These are phyloP conservation scores for Stramonita haemastoma DNA, from an alignment of 2,888 invertebrate species.

Conservation along the genomic window DNA sequence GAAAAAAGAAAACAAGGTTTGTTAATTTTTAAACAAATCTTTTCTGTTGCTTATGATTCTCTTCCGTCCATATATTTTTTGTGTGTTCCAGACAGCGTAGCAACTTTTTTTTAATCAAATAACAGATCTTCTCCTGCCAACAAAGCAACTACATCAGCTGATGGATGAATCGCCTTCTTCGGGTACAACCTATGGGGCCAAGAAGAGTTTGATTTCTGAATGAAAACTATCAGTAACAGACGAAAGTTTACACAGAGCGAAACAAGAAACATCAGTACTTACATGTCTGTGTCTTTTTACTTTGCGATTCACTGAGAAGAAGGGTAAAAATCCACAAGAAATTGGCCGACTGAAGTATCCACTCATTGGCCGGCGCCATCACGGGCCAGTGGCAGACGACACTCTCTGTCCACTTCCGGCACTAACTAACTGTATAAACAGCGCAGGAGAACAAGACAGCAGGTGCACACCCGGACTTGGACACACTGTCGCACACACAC, in stretches of 20 bases:
- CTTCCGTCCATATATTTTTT: too few species aligned
- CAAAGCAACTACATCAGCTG: too few species aligned
- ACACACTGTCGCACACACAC: too few species aligned
- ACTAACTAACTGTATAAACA: constrained; percentile 53
- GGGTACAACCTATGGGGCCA: too few species aligned
- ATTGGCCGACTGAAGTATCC: constrained; percentile 66
- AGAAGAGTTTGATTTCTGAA: background rate
- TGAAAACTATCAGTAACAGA: background rate
- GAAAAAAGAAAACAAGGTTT: too few species aligned
- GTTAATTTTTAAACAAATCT: too few species aligned
- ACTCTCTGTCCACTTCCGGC: constrained; percentile 53
- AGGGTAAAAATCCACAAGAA: constrained; percentile 70
- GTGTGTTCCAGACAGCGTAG: too few species aligned
- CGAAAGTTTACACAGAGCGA: background rate
- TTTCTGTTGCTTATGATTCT: too few species aligned
- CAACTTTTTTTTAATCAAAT: too few species aligned
- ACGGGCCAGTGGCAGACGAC: constrained; percentile 52
- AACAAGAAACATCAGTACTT: constrained; percentile 51
- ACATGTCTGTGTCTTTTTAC: constrained; percentile 68
- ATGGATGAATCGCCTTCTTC: too few species aligned
- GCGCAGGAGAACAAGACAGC: constrained; percentile 28
- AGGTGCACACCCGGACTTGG: background rate
- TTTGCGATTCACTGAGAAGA: constrained; percentile 67
- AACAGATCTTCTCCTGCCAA: too few species aligned
- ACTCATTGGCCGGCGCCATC: constrained; percentile 72